Evolutionary conservation across 1,140 invertebrate genomes (phyloP), one percentile per base, ranked within the genome.

Genomic region (Scaptomyza montana): DNA sequence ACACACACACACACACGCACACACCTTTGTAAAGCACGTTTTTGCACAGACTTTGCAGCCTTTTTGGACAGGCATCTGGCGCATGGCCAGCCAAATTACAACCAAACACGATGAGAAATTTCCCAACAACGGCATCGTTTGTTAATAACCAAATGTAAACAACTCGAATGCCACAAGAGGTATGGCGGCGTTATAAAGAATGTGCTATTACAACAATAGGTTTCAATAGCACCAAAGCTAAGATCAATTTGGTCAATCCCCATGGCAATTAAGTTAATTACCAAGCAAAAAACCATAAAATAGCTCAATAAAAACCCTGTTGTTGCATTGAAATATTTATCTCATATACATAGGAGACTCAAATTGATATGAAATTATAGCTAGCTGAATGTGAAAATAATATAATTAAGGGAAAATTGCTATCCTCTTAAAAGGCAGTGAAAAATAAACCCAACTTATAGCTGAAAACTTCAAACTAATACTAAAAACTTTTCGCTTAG

Each of bases 111-210:
- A 33, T 13, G 12, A 51, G 16, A 66, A 67, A 46, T 47, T 21
- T 9, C 6, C 6, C 33, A 36, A 36, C 33, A 36, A 36, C 46
- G 28, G 21, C 53, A 45, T 21, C 39, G 41, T 21, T 46, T 59
- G 13, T 53, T 72, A 59, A 72, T 71, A 54, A 68, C 49, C 57
- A 36, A 53, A 53, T 69, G 49, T 66, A 66, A 59, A 59, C 36
- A 71, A 71, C 51, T 57, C 53, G 53, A 50, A 53, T 12, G 33
- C 30, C 45, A 41, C 21, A 39, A 16, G 21, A 25, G 21, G 3
- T 25, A 25, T 25, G 2, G 21, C 21, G 21, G 21, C 3, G 21
- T 25, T 25, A 25, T 25, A 25, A 25, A 25, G 3, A 3, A 33
- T 33, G 30, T 33, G 5, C 5, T 33, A 4, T 33, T 33, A 7